These are phyloP conservation scores for Oreotrochilus melanogaster DNA, from an alignment of 2,113 vertebrate species.

Conservation along the genomic window DNA sequence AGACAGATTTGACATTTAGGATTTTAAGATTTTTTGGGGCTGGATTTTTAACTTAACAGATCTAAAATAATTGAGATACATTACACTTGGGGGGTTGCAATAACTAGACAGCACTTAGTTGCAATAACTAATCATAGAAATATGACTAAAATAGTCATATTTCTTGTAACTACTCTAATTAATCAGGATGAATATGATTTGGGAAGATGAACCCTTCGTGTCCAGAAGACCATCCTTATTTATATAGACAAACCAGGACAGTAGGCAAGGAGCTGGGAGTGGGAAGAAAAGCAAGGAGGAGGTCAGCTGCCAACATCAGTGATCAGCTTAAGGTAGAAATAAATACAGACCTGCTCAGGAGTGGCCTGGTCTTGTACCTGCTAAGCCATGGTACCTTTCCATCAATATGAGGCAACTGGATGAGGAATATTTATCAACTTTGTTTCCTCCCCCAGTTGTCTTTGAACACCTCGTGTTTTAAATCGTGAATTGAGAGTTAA, in stretches of 20 bases:
- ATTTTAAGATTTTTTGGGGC: rapidly evolving
- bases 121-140: neutral
- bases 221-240: neutral
- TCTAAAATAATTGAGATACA: neutral
- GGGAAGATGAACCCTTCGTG: neutral
- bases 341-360: neutral
- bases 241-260: neutral
- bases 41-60: neutral
- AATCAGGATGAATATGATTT: neutral
- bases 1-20: neutral
- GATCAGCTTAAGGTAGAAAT: neutral
- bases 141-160: neutral
- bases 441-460: neutral
- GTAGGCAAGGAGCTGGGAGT: neutral
- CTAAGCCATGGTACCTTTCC: neutral
- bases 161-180: neutral
- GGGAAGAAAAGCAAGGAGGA: neutral
- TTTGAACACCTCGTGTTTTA: neutral
- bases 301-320: neutral
- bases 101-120: neutral
- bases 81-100: neutral
- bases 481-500: rapidly evolving
- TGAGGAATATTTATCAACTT: neutral
- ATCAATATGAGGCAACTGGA: neutral
- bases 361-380: neutral